Base-by-base conservation (phyloP, 2,888 invertebrate genomes). In the Drosophila mimica region DNA sequence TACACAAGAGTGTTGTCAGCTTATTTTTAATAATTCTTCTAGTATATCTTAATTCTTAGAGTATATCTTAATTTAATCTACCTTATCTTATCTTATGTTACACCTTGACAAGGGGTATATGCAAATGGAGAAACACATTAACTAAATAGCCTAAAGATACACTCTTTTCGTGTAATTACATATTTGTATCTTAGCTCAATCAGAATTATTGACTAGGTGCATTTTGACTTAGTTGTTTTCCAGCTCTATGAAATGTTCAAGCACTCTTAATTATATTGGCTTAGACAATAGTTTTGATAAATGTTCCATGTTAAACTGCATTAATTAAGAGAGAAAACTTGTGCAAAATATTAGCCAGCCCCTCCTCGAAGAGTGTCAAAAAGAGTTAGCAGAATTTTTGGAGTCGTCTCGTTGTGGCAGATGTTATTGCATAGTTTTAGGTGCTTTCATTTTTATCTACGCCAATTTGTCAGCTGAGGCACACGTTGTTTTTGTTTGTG, bases 391-490 rank as follows among this genome's bases (percentile, higher is more conserved):
- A 66, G 77, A 30, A 17, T 64, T 76, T 68, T 31, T 0, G 54
- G n/a, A 56, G 56, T 48, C 11, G n/a, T 20, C n/a, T 38, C 28
- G 30, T 20, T 20, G 40, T 28, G 48, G 62, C 52, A 51, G 49
- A 34, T 70, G 56, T 40, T 60, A 63, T 64, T 70, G 73, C 75
- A 89, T 86, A 89, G 70, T 71, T 72, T 81, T 58, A 74, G 81
- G 72, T 72, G 83, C 58, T 69, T 70, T 30, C 65, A 28, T 82
- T 76, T 68, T 75, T 80, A 88, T 90, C 74, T 74, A 51, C 63
- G 56, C 64, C 70, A 77, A 77, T 84, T 88, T 82, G 82, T 74
- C 86, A 64, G 64, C 58, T 36, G 52, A 57, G 58, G 58, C 9
- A 43, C 48, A 40, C 31, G 53, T 48, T 51, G 59, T 43, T 66